Conservation (phyloP, 2,888 invertebrate species). For the Meteorus colon region DNA sequence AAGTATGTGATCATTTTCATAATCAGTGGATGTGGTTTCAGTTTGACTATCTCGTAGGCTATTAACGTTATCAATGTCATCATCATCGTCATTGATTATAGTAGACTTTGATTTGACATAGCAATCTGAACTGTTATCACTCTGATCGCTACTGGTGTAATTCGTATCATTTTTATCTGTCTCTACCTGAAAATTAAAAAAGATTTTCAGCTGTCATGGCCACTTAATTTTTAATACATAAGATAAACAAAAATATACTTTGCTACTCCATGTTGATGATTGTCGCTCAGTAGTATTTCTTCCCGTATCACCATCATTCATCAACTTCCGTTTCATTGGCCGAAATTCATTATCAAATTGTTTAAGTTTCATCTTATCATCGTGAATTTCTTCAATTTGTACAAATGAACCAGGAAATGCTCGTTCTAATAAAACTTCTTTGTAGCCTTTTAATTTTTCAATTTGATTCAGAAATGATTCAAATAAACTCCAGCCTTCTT, state of each 20-base stretch:
- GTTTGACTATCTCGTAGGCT: constrained; percentile 40
- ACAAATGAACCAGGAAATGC: constrained; percentile 6
- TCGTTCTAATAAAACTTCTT: constrained; percentile 1
- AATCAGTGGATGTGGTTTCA: constrained; percentile 45
- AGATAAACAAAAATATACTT: constrained; percentile 1
- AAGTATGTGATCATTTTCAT: constrained; percentile 57
- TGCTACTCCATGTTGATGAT: not conserved
- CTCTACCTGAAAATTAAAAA: not conserved
- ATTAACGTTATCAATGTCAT: constrained; percentile 44
- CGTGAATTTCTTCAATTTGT: constrained; percentile 28
- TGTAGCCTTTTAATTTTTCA: constrained; percentile 5
- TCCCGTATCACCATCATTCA: not conserved
- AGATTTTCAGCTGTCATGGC: not conserved
- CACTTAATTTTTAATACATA: no score
- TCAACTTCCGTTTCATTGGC: not conserved
- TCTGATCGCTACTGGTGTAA: not conserved
- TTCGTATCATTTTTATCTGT: constrained; percentile 13
- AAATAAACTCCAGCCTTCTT: constrained; percentile 4
- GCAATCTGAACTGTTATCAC: constrained; percentile 7
- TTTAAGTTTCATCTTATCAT: constrained; percentile 5
- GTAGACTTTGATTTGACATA: constrained; percentile 34
- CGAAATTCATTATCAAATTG: constrained; percentile 2
- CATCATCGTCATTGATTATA: constrained; percentile 44
- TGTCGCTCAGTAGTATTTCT: not conserved
- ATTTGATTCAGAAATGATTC: not conserved